Percentiles rank a stretch among this genome's conserved stretches.
Conservation (phyloP, 1,140 invertebrate genomes). For the Andricus grossulariae region DNA sequence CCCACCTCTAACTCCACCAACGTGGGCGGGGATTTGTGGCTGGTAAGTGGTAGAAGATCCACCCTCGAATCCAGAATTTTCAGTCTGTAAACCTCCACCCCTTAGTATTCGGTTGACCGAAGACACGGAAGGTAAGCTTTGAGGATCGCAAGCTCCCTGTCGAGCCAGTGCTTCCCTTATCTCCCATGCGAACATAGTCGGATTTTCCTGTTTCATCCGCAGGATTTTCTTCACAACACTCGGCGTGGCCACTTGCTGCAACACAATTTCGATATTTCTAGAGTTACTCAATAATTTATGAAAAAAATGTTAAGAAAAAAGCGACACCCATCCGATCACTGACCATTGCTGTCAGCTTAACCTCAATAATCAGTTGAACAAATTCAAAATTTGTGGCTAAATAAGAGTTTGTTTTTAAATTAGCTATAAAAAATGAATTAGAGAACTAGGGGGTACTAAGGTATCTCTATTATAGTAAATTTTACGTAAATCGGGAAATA, state of each 20-base stretch:
- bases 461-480: no score
- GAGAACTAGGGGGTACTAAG: no score
- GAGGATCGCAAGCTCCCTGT: constrained; percentile 90
- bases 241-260: constrained; percentile 94
- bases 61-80: constrained; percentile 65
- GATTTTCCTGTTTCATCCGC: constrained; percentile 92
- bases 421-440: no score
- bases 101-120: constrained; percentile 96
- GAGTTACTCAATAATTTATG: no score
- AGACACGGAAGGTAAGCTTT: constrained; percentile 93
- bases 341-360: no score
- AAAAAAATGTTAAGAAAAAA: no score
- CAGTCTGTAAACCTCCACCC: constrained; percentile 82
- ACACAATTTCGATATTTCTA: constrained; percentile 48
- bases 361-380: no score
- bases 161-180: constrained; percentile 90
- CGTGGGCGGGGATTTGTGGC: constrained; percentile 56
- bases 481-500: no score
- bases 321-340: no score
- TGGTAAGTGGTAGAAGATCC: constrained; percentile 58
- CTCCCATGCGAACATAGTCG: constrained; percentile 95
- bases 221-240: constrained; percentile 95
- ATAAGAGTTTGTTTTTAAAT: no score
- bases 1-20: constrained; percentile 59
- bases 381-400: no score